Percentiles rank a stretch among this genome's conserved stretches.
phyloP scores from a whole-genome alignment of 2,797 vertebrate genomes.

The Natrix natrix region DNA sequence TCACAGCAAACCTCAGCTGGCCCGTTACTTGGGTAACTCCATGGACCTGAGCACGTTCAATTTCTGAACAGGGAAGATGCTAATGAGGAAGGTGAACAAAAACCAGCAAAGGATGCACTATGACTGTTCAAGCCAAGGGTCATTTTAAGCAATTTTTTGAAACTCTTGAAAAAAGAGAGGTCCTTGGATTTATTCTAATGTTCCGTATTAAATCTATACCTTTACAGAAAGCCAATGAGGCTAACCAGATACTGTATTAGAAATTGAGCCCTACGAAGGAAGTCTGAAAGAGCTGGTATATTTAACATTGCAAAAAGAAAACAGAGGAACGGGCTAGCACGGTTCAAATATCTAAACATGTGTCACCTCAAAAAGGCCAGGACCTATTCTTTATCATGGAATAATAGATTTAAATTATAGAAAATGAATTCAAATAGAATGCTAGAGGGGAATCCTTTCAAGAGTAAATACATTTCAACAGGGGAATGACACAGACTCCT shows the following conservation, averaged over 20 bases:
- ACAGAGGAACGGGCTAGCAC: background rate
- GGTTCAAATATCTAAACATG: background rate
- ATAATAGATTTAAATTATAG: background rate
- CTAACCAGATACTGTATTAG: background rate
- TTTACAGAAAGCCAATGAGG: background rate
- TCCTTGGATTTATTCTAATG: background rate
- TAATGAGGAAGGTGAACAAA: constrained; percentile 96
- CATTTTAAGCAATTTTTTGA: background rate
- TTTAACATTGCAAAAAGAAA: background rate
- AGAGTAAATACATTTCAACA: background rate
- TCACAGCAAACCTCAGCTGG: constrained; percentile 97
- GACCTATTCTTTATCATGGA: background rate
- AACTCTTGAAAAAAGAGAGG: background rate
- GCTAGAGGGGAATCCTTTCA: background rate
- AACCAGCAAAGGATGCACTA: constrained; percentile 93
- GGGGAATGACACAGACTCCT: background rate
- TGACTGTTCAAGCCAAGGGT: constrained; percentile 92
- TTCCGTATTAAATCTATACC: background rate
- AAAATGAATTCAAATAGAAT: background rate
- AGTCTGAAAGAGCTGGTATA: background rate
- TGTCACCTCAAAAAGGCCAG: background rate
- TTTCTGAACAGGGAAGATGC: constrained; percentile 95
- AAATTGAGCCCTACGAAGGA: background rate
- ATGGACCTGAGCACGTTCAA: constrained; percentile 97
- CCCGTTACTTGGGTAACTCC: constrained; percentile 95